Base-by-base conservation (phyloP, 1,140 invertebrate genomes). In the Lithobius niger region DNA sequence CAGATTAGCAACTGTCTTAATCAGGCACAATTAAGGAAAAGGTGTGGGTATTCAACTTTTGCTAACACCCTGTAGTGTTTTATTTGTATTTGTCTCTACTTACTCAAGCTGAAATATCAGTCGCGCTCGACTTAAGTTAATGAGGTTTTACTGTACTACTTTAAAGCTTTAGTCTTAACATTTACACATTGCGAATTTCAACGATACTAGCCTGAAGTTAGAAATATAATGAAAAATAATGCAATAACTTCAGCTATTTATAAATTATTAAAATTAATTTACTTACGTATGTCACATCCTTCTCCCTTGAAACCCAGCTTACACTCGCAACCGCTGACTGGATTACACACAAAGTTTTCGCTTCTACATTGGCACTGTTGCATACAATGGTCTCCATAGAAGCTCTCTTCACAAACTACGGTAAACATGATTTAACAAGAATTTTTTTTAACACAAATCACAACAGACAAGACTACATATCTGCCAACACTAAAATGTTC, bases 381-480 rank as follows among this genome's bases (percentile, higher is more conserved):
- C 79, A 90, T 86, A 65, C 90, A 94, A 65, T 90, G 84, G 57
- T 88, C 82, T 19, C 89, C 89, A 69, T 80, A 91, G 68, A 86
- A 92, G 48, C 89, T 88, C 66, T 89, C 86, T 0, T 88, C 87
- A 62, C 90, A 94, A 57, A 87, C 52, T 54, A 54, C n/a, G n/a
- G n/a, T n/a, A n/a, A n/a, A n/a, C n/a, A n/a, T n/a, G n/a, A n/a
- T n/a, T n/a, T n/a, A 50, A 19, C 13, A 50, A 24, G 24, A 24
- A 19, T 6, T 10, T 25, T 19, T 25, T 6, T 25, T 18, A 53
- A 10, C 1, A 40, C n/a, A 40, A 53, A 36, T 0, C 19, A 13
- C 4, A 53, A 13, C 18, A 27, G 3, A n/a, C n/a, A n/a, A n/a
- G n/a, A n/a, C n/a, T n/a, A n/a, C n/a, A n/a, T n/a, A n/a, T 18